Conservation (phyloP, 2,113 vertebrate genomes). For the Brachirus orientalis region DNA sequence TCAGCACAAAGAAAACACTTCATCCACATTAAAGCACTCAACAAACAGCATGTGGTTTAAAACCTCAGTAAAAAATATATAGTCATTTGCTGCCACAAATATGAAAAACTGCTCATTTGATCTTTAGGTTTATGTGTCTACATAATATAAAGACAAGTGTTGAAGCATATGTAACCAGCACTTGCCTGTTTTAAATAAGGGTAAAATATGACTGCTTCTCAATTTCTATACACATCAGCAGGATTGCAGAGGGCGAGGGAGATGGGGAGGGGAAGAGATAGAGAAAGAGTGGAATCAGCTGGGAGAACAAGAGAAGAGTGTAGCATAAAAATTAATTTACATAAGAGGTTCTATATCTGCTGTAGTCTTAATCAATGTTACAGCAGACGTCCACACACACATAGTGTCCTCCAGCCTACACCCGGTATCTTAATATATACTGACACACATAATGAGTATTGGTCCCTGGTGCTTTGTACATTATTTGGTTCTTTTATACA, state of each 20-base stretch:
- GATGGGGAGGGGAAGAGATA: constrained; percentile 1
- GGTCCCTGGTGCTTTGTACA: constrained; percentile 18
- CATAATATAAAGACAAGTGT: not conserved
- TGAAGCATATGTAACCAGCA: not conserved
- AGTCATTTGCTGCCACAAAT: not conserved
- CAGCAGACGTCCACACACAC: constrained; percentile 9
- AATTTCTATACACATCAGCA: constrained; percentile 19
- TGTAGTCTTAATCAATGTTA: constrained; percentile 53
- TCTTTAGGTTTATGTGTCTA: not conserved
- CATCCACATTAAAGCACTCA: too few relatives aligned
- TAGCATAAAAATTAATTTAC: constrained; percentile 62
- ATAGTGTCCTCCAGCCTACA: not conserved
- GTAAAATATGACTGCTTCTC: not conserved
- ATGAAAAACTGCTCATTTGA: not conserved
- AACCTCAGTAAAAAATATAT: too few relatives aligned
- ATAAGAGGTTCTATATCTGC: constrained; percentile 48
- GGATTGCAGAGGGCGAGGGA: constrained; percentile 6
- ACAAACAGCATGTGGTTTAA: too few relatives aligned
- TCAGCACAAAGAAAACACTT: too few relatives aligned
- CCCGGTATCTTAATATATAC: not conserved
- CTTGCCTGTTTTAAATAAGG: not conserved
- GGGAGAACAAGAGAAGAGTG: constrained; percentile 22
- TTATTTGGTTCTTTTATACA: too few relatives aligned
- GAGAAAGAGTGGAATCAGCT: constrained; percentile 28
- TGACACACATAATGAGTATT: constrained; percentile 11